Evolutionary conservation across 2,888 invertebrate genomes (phyloP).

Genomic region (Icerya purchasi): DNA sequence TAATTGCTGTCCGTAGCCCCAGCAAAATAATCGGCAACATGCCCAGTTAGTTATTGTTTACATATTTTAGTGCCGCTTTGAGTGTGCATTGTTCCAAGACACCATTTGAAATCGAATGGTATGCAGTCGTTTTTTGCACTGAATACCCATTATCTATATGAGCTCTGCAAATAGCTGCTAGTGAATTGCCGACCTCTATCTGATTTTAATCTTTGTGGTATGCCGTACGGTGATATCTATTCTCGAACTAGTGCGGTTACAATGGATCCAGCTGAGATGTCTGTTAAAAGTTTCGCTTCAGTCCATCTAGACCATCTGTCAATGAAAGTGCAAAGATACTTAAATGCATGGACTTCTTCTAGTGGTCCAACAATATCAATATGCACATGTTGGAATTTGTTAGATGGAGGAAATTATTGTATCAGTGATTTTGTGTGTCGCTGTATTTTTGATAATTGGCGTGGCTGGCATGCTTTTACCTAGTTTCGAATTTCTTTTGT

Average conservation of each 20-base stretch:
- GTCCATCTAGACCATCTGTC: slow-evolving; percentile 4
- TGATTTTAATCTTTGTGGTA: slow-evolving; percentile 22
- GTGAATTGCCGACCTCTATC: slow-evolving; percentile 25
- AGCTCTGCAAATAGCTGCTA: slow-evolving; percentile 20
- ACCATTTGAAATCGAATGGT: slow-evolving; percentile 14
- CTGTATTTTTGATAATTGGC: slow-evolving; percentile 23
- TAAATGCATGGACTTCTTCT: not conserved
- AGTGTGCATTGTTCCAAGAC: slow-evolving; percentile 12
- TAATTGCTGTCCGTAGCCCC: too few species aligned
- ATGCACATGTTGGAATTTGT: too few species aligned
- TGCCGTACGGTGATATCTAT: slow-evolving; percentile 27
- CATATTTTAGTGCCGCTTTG: slow-evolving; percentile 12
- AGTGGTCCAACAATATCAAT: slow-evolving; percentile 22
- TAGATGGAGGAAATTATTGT: slow-evolving; percentile 18
- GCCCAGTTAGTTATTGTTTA: too few species aligned
- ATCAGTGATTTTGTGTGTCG: slow-evolving; percentile 22
- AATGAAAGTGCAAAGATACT: slow-evolving; percentile 2
- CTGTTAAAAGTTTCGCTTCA: not conserved
- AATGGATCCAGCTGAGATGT: not conserved
- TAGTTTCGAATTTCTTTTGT: slow-evolving; percentile 22
- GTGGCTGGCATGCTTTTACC: slow-evolving; percentile 21
- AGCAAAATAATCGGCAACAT: too few species aligned
- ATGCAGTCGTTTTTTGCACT: slow-evolving; percentile 5
- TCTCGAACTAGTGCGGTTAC: slow-evolving; percentile 10
- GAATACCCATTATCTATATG: not conserved